Evolutionary conservation across 2,797 vertebrate genomes (phyloP).

Genomic region (Intellagama lesueurii): DNA sequence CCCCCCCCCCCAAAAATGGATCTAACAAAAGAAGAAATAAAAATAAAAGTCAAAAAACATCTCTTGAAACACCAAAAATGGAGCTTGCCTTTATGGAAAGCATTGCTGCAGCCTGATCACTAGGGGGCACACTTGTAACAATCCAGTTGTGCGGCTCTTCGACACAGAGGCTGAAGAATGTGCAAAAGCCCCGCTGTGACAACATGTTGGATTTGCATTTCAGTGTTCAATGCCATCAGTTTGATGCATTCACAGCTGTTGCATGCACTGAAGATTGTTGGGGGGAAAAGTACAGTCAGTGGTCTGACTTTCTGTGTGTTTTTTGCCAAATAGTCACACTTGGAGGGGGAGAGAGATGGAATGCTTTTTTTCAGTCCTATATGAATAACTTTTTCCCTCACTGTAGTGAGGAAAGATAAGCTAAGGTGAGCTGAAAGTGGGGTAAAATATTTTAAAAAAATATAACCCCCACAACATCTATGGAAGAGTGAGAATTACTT

Average conservation of each 20-base stretch:
- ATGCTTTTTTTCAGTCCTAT: not conserved
- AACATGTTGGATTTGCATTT: not conserved
- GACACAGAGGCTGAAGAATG: not conserved
- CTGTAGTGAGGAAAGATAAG: too few species aligned
- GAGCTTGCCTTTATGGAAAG: not conserved
- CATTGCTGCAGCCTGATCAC: not conserved
- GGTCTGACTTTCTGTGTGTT: conserved; percentile 14
- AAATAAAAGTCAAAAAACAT: too few species aligned
- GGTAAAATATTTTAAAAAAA: too few species aligned
- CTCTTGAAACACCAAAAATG: too few species aligned
- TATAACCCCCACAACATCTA: too few species aligned
- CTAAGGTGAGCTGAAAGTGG: too few species aligned
- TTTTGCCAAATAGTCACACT: not conserved
- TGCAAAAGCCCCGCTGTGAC: not conserved
- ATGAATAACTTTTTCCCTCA: too few species aligned
- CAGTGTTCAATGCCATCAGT: conserved; percentile 33
- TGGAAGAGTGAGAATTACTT: too few species aligned
- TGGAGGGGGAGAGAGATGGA: not conserved
- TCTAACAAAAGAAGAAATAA: too few species aligned
- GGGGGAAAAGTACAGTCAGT: too few species aligned
- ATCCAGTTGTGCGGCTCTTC: not conserved
- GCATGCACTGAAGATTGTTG: not conserved
- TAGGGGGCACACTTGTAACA: conserved; percentile 18
- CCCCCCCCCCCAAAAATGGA: not conserved
- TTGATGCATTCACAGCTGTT: conserved; percentile 28